Conservation (phyloP, 2,113 vertebrate genomes). For the Pygoscelis adeliae region DNA sequence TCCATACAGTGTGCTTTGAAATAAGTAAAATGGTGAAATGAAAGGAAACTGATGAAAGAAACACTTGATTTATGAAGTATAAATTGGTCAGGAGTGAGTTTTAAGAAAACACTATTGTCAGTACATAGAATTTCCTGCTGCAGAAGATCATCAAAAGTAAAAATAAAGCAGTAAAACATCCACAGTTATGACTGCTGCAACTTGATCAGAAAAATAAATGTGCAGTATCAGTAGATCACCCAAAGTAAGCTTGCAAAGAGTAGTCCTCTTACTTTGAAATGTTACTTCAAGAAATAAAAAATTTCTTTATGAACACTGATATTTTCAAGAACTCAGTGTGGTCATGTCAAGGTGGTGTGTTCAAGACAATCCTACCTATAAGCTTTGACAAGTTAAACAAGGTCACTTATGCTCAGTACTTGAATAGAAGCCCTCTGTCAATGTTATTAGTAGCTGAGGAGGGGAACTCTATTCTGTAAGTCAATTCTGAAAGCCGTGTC, state of each 20-base stretch:
- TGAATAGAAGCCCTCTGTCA: background rate
- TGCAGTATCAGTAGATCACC: background rate
- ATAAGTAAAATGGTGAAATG: background rate
- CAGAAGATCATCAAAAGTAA: background rate
- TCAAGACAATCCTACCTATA: background rate
- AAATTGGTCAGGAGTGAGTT: background rate
- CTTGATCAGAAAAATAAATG: background rate
- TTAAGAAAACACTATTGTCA: background rate
- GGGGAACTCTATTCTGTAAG: background rate
- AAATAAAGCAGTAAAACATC: background rate
- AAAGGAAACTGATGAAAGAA: background rate
- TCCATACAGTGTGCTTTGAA: background rate
- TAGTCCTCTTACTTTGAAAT: background rate
- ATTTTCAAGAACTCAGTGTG: background rate
- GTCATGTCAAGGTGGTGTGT: too few species aligned
- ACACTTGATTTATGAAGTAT: background rate
- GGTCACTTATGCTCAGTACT: background rate
- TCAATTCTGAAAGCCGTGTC: accelerated
- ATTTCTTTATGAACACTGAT: accelerated
- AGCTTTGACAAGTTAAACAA: background rate
- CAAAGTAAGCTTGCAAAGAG: background rate
- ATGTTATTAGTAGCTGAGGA: background rate
- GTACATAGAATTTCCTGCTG: background rate
- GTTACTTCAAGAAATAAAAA: background rate
- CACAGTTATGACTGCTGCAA: background rate